Evolutionary conservation across 2,888 invertebrate species (phyloP).

Genomic region (Sycophila texana): DNA sequence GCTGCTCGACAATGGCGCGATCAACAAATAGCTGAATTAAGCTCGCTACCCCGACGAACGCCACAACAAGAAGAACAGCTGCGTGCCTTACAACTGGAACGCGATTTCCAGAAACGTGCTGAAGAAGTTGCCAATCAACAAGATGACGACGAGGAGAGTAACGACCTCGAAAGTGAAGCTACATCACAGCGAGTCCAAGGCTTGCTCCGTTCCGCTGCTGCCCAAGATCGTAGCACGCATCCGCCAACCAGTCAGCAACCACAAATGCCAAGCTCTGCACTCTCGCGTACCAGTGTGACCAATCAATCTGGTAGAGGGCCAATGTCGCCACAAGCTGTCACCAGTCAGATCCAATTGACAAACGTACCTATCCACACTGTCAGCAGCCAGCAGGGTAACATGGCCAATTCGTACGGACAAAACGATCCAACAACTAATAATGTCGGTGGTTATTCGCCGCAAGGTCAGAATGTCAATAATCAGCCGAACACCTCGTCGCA

Average conservation of each 20-base stretch:
- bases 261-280: conserved; percentile 61
- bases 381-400: conserved; percentile 64
- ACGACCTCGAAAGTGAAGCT: conserved; percentile 72
- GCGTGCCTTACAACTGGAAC: conserved; percentile 91
- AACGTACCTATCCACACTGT: conserved; percentile 70
- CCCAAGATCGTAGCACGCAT: conserved; percentile 64
- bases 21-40: conserved; percentile 89
- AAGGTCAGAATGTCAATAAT: conserved; percentile 61
- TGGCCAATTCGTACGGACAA: conserved; percentile 62
- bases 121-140: conserved; percentile 85
- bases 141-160: conserved; percentile 80
- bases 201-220: conserved; percentile 76
- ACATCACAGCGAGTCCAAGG: conserved; percentile 77
- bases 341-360: conserved; percentile 71
- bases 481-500: conserved; percentile 61
- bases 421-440: conserved; percentile 57
- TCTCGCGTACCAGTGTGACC: conserved; percentile 63
- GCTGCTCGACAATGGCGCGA: conserved; percentile 89
- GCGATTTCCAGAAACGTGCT: conserved; percentile 94
- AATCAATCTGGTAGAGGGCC: conserved; percentile 68
- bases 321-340: conserved; percentile 71
- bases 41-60: conserved; percentile 82
- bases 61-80: conserved; percentile 91
- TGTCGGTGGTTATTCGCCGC: conserved; percentile 52
- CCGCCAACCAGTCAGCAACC: conserved; percentile 58